A percentile compares a stretch with the other conserved stretches of the same genome.
Evolutionary conservation across 2,797 vertebrate species (phyloP).

Genomic region (Percopsis omiscomaycus): DNA sequence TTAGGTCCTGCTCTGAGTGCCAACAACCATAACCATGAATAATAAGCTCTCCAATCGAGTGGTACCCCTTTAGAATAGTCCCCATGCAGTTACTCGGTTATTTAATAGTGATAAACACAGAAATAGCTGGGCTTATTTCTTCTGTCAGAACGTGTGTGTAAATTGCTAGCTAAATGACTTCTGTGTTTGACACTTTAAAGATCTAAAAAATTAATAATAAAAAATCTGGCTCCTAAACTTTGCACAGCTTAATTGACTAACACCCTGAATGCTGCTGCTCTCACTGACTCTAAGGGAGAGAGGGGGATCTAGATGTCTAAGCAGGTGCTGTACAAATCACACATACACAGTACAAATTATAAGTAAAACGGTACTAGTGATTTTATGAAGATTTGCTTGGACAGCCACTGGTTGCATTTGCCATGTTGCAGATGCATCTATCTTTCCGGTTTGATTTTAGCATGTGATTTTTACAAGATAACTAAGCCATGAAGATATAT

Average conservation of each 20-base stretch:
- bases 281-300: conserved; percentile 22
- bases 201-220: conserved; percentile 40
- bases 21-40: too few species aligned
- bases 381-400: conserved; percentile 36
- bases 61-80: too few species aligned
- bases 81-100: too few species aligned
- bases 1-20: too few species aligned
- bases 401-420: conserved; percentile 1
- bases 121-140: neutral
- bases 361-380: conserved; percentile 20
- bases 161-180: conserved; percentile 30
- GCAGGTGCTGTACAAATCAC: conserved; percentile 8
- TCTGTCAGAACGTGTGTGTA: neutral
- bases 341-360: neutral
- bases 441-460: too few species aligned
- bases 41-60: too few species aligned
- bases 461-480: too few species aligned
- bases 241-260: conserved; percentile 54
- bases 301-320: neutral
- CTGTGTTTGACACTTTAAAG: conserved; percentile 16
- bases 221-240: conserved; percentile 31
- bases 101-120: neutral
- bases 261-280: conserved; percentile 36
- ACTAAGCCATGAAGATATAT: too few species aligned
- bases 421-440: too few species aligned